Conservation (phyloP, 2,113 vertebrate species). For the Salvelinus sp. region DNA sequence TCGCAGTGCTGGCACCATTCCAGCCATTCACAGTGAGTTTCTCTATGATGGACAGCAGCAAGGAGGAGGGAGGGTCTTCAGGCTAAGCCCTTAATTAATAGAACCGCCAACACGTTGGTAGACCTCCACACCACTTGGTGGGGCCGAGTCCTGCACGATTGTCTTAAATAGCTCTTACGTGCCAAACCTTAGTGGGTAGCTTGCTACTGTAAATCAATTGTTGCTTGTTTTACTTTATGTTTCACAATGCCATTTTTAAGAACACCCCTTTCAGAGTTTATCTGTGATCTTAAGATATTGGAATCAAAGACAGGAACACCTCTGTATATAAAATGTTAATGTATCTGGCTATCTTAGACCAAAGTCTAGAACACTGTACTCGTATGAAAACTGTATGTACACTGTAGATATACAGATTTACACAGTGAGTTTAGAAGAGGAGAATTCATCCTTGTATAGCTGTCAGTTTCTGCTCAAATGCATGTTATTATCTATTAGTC, state of each 20-base stretch:
- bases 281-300: slow-evolving; percentile 21
- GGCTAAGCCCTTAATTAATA: slow-evolving; percentile 36
- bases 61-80: slow-evolving; percentile 31
- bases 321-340: slow-evolving; percentile 14
- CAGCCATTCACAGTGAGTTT: slow-evolving; percentile 57
- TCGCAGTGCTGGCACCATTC: slow-evolving; percentile 26
- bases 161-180: slow-evolving; percentile 50
- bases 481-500: slow-evolving; percentile 10
- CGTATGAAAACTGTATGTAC: slow-evolving; percentile 6
- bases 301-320: not conserved
- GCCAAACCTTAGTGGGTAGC: slow-evolving; percentile 61
- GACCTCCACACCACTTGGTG: slow-evolving; percentile 43
- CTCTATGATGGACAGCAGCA: slow-evolving; percentile 41
- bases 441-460: not conserved
- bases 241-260: slow-evolving; percentile 1
- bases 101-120: slow-evolving; percentile 37
- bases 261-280: slow-evolving; percentile 8
- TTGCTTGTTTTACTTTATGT: slow-evolving; percentile 1
- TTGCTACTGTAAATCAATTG: slow-evolving; percentile 49
- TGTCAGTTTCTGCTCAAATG: slow-evolving; percentile 4
- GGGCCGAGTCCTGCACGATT: slow-evolving; percentile 47
- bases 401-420: slow-evolving; percentile 14
- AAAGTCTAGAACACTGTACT: slow-evolving; percentile 32
- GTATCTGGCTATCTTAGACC: slow-evolving; percentile 38
- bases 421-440: not conserved